phyloP scores from a whole-genome alignment of 2,888 invertebrate species.

The Drosophila colorata region DNA sequence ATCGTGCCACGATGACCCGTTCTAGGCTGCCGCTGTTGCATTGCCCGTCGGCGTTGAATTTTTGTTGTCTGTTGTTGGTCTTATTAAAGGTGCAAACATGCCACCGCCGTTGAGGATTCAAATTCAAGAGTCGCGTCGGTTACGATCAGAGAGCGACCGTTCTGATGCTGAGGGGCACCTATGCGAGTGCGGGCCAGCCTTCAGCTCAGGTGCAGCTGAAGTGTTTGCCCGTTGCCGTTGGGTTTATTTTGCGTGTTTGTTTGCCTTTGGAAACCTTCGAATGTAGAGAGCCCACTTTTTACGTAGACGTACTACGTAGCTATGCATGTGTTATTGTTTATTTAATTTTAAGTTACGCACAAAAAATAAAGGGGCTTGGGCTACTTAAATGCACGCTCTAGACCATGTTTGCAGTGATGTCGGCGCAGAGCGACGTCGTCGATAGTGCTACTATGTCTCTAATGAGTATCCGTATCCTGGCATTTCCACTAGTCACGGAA shows the following conservation, averaged over 20 bases:
- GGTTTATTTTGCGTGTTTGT: constrained; percentile 73
- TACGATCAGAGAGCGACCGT: constrained; percentile 62
- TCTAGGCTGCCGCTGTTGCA: constrained; percentile 7
- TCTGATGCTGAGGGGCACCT: constrained; percentile 2
- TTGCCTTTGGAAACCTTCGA: constrained; percentile 64
- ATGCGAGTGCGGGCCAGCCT: constrained; percentile 8
- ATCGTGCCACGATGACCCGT: constrained; percentile 45
- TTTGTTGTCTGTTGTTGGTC: constrained; percentile 63
- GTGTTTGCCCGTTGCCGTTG: constrained; percentile 63
- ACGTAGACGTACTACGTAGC: constrained; percentile 22
- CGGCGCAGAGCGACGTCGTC: constrained; percentile 8
- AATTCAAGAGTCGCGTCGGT: constrained; percentile 62
- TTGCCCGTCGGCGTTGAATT: constrained; percentile 44
- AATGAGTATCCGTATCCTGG: constrained; percentile 60
- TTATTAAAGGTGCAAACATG: constrained; percentile 82
- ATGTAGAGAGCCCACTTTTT: constrained; percentile 51
- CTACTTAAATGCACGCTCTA: constrained; percentile 36
- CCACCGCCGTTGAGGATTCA: constrained; percentile 74
- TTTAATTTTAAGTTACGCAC: constrained; percentile 74
- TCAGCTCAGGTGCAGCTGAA: constrained; percentile 54
- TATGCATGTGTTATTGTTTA: constrained; percentile 52
- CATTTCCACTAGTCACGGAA: constrained; percentile 60
- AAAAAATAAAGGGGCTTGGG: constrained; percentile 52
- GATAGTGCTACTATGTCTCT: constrained; percentile 60
- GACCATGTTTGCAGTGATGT: constrained; percentile 54